A percentile compares a stretch with the other conserved stretches of the same genome.
These are phyloP conservation scores for Lindbergichthys nudifrons DNA, from an alignment of 2,797 vertebrate genomes.

Conservation along the genomic window DNA sequence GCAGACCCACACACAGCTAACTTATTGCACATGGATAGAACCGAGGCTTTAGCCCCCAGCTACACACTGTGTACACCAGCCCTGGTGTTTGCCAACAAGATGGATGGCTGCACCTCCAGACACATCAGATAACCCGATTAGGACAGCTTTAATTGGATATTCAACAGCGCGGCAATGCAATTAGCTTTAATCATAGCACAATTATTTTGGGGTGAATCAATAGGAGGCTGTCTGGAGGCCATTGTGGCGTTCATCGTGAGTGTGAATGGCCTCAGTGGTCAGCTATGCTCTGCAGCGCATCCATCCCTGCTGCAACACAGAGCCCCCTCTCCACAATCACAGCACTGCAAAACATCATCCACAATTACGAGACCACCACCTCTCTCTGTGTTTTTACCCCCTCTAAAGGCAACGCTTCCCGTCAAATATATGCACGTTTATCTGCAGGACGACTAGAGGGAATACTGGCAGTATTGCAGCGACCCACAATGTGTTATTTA, in stretches of 20 bases:
- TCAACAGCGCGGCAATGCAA: constrained; percentile 54
- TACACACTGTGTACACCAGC: constrained; percentile 25
- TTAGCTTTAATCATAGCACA: constrained; percentile 45
- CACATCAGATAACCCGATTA: constrained; percentile 67
- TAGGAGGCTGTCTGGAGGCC: constrained; percentile 60
- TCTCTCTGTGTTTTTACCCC: neutral
- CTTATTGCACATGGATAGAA: constrained; percentile 46
- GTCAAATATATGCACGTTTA: neutral
- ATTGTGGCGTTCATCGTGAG: constrained; percentile 41
- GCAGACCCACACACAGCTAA: constrained; percentile 52
- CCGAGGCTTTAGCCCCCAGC: constrained; percentile 6
- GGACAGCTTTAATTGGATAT: constrained; percentile 60
- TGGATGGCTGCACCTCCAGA: constrained; percentile 74
- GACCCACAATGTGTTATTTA: constrained; percentile 50
- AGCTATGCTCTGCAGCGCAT: constrained; percentile 81
- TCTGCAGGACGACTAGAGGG: constrained; percentile 8
- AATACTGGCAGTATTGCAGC: constrained; percentile 4
- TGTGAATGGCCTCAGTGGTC: constrained; percentile 65
- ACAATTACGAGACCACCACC: constrained; percentile 36
- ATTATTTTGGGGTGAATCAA: constrained; percentile 62
- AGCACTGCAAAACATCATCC: constrained; percentile 77
- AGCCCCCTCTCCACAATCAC: constrained; percentile 71
- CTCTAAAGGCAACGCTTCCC: neutral
- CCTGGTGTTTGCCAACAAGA: constrained; percentile 64
- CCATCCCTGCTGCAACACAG: constrained; percentile 76